Base-by-base conservation (phyloP, 2,888 invertebrate species). In the Lasioglossum oenotherae region DNA sequence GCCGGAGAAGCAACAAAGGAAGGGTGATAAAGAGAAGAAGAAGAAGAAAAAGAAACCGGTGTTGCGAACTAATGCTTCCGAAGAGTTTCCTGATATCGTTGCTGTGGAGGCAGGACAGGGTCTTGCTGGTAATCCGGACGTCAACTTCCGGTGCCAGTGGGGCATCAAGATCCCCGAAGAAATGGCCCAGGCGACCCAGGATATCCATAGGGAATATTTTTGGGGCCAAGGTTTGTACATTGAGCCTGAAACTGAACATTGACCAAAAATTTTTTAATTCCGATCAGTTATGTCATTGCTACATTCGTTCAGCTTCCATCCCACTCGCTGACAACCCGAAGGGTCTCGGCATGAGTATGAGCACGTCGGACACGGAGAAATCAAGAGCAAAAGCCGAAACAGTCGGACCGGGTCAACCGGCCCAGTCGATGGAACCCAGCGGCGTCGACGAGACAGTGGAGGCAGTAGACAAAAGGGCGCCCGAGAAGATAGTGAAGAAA, bases 21-120 rank as follows among this genome's bases (percentile, higher is more conserved):
- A 91, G 49, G 90, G 92, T 4, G 90, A 93, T 27, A 89, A 89
- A 77, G 90, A 91, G 77, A 60, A 64, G 64, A 88, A 92, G 76
- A 86, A 90, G 83, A 89, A 92, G 49, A 78, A 90, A 19, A 92
- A 92, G 88, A 93, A 92, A 69, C 93, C 93, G 0, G 90, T 91
- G 38, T 90, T 92, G 79, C 90, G 92, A 49, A 89, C 89, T 49
- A 86, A 87, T 5, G 1, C 53, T 31, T 74, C 41, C 64, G n/a
- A 35, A 4, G 19, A 6, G 53, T 35, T 64, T 69, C 76, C 64
- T 0, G 74, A 76, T 76, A 46, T 72, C 14, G 23, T 31, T 31
- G 49, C 72, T 53, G 69, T 81, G 69, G 49, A 44, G 35, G 8
- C 10, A 46, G 31, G 44, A 27, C 31, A 69, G 31, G 0, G 57